Evolutionary conservation across 2,797 vertebrate genomes (phyloP).

Genomic region (Mus caroli): DNA sequence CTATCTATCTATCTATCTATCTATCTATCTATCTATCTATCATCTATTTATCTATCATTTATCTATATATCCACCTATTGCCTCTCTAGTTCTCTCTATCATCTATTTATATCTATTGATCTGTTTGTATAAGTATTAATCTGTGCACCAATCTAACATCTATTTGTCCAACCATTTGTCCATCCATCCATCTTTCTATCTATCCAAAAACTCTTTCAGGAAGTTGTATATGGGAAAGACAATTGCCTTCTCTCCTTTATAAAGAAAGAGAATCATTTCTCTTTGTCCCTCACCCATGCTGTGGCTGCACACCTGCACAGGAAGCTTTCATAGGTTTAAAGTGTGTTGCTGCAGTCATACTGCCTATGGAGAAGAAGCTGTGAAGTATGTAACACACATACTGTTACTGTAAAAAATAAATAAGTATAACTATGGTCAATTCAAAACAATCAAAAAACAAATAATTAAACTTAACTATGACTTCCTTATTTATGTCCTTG

Average conservation of each 20-base stretch:
- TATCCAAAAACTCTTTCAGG: background rate
- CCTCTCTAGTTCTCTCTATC: background rate
- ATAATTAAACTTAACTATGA: background rate
- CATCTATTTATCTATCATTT: background rate
- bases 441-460: background rate
- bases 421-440: background rate
- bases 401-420: background rate
- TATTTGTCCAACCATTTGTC: background rate
- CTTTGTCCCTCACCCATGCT: background rate
- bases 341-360: background rate
- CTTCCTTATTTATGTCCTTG: background rate
- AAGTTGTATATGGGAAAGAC: background rate
- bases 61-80: background rate
- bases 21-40: background rate
- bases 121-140: background rate
- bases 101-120: background rate
- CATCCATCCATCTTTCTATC: background rate
- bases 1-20: background rate
- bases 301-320: background rate
- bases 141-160: background rate
- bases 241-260: background rate
- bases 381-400: background rate
- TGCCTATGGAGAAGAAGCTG: background rate
- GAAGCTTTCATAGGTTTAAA: background rate
- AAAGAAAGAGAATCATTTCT: background rate